These are phyloP conservation scores for Embiotoca jacksoni DNA, from an alignment of 2,113 vertebrate species.

Conservation along the genomic window DNA sequence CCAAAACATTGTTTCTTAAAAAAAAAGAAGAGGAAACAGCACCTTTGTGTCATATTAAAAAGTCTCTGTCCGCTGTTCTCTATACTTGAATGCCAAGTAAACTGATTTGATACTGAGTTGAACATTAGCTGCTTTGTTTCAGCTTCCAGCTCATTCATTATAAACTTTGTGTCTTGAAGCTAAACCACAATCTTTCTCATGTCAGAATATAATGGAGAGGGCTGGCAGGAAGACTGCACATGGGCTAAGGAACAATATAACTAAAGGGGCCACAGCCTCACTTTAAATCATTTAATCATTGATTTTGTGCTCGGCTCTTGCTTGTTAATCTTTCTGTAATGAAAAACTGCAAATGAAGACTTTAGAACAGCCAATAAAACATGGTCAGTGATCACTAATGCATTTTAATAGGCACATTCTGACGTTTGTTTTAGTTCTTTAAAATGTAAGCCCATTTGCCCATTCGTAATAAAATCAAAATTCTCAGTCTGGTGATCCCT, in stretches of 20 bases:
- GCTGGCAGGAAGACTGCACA: slow-evolving; percentile 62
- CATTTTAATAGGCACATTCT: slow-evolving; percentile 76
- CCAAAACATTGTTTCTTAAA: neutral
- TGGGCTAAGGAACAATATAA: slow-evolving; percentile 69
- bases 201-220: slow-evolving; percentile 69
- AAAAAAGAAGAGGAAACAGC: neutral
- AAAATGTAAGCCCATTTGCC: slow-evolving; percentile 56
- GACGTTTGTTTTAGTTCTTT: slow-evolving; percentile 65
- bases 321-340: slow-evolving; percentile 80
- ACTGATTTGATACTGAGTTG: slow-evolving; percentile 39
- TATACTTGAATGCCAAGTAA: slow-evolving; percentile 32
- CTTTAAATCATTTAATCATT: slow-evolving; percentile 83
- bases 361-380: slow-evolving; percentile 78
- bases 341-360: slow-evolving; percentile 81
- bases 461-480: slow-evolving; percentile 63
- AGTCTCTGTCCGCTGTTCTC: slow-evolving; percentile 3
- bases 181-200: slow-evolving; percentile 67
- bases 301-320: slow-evolving; percentile 76
- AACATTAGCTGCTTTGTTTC: slow-evolving; percentile 58
- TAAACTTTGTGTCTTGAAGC: slow-evolving; percentile 62
- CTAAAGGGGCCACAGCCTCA: slow-evolving; percentile 73
- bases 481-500: slow-evolving; percentile 48
- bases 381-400: slow-evolving; percentile 73
- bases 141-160: slow-evolving; percentile 62
- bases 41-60: slow-evolving; percentile 6